Conservation (phyloP, 2,113 vertebrate species). For the Smithornis capensis region DNA sequence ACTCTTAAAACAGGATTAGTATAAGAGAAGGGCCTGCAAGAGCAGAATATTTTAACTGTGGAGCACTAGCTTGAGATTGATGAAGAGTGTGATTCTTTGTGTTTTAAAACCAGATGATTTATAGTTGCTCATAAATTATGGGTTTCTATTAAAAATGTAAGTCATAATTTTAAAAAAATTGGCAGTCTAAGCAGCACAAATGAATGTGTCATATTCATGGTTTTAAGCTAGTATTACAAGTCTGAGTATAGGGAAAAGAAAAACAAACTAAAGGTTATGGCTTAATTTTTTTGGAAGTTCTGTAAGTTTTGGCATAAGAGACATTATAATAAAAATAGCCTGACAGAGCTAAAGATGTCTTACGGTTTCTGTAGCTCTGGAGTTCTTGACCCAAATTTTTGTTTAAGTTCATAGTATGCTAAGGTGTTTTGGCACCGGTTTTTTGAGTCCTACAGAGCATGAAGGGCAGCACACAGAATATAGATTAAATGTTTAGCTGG, state of each 20-base stretch:
- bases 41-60: neutral
- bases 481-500: neutral
- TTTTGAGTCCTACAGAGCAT: neutral
- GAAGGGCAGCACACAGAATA: neutral
- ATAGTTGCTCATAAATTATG: conserved; percentile 52
- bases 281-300: neutral
- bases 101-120: conserved; percentile 47
- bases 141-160: conserved; percentile 63
- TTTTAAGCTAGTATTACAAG: conserved; percentile 46
- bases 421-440: neutral
- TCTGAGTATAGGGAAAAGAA: conserved; percentile 32
- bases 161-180: neutral
- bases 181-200: conserved; percentile 33
- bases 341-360: neutral
- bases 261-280: conserved; percentile 33
- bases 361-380: neutral
- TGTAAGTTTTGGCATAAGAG: conserved; percentile 5
- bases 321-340: conserved; percentile 9
- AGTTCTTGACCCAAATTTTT: neutral
- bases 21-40: neutral
- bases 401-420: neutral
- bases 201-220: conserved; percentile 31
- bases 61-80: conserved; percentile 14
- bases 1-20: neutral
- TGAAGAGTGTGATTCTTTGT: conserved; percentile 45